Evolutionary conservation across 2,113 vertebrate genomes (phyloP), one percentile per base, ranked within the genome.

Genomic region (Todiramphus chloris): DNA sequence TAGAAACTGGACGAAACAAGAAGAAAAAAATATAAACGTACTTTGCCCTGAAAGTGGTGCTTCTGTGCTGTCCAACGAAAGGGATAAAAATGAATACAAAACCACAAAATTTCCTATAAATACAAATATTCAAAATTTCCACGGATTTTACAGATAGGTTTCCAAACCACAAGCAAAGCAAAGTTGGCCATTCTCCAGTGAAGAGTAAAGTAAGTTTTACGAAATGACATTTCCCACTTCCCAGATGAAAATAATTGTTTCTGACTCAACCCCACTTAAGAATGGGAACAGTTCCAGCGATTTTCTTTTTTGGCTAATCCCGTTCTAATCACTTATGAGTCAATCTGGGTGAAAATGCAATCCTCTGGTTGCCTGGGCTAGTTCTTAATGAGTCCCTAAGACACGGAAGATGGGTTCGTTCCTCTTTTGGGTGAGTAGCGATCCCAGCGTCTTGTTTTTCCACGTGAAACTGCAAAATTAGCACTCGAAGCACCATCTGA

Each of bases 251-350:
- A 60, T 56, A 90, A 94, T 92, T 89, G 82, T 75, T 93, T 59
- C 83, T 97, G 95, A 96, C 92, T 96, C 94, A 95, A 28, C 79
- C 37, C 24, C 62, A 70, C 51, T 90, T 90, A 39, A 13, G 25
- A 55, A 48, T 81, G 53, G 95, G 90, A 96, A 83, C 8, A 10
- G 25, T 62, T 89, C 78, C 84, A 80, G 63, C 8, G 43, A 56
- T 70, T 75, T 84, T 64, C 37, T 28, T 5, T 53, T 51, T 9
- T 69, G 18, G 19, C 83, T 96, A 94, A 96, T 95, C 87, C 90
- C 56, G 27, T 95, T 96, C 68, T 90, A 96, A 90, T 89, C 9
- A 76, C 70, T 95, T 60, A 81, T 95, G 94, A 95, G 83, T 95
- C 94, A 96, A 4, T 64, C 83, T 72, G 73, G 73, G 56, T 92